Conservation (phyloP, 1,140 invertebrate species). For the Mya arenaria region DNA sequence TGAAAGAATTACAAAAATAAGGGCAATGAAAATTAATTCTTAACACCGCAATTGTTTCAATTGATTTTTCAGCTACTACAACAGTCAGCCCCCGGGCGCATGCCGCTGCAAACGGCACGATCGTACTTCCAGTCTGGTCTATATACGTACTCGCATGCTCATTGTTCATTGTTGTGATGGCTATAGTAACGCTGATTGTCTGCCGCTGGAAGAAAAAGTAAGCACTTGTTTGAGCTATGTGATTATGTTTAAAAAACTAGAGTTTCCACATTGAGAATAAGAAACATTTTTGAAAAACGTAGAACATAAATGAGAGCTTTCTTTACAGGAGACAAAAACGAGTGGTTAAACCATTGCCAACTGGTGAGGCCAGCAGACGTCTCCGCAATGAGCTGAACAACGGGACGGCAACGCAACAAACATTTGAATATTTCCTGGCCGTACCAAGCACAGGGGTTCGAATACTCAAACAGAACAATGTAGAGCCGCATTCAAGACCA, state of each 20-base stretch:
- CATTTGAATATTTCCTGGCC: background rate
- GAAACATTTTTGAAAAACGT: too few relatives aligned
- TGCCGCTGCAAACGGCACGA: background rate
- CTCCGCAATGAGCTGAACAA: constrained; percentile 13
- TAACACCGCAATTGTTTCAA: too few relatives aligned
- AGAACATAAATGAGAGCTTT: too few relatives aligned
- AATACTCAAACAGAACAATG: background rate
- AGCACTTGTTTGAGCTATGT: too few relatives aligned
- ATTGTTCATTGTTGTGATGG: constrained; percentile 2
- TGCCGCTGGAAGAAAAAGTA: background rate
- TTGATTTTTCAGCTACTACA: too few relatives aligned
- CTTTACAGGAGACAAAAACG: background rate
- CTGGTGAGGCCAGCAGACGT: background rate
- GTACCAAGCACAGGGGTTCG: background rate
- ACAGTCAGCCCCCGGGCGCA: too few relatives aligned
- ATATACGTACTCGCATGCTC: constrained; percentile 15
- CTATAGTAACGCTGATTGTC: background rate
- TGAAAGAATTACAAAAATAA: too few relatives aligned
- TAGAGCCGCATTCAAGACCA: background rate
- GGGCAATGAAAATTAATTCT: too few relatives aligned
- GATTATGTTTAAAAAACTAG: too few relatives aligned
- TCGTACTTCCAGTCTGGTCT: background rate
- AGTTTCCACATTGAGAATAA: too few relatives aligned
- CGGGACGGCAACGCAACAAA: background rate
- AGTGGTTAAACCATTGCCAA: background rate